Conservation (phyloP, 2,888 invertebrate genomes). For the Scrobipalpa costella region DNA sequence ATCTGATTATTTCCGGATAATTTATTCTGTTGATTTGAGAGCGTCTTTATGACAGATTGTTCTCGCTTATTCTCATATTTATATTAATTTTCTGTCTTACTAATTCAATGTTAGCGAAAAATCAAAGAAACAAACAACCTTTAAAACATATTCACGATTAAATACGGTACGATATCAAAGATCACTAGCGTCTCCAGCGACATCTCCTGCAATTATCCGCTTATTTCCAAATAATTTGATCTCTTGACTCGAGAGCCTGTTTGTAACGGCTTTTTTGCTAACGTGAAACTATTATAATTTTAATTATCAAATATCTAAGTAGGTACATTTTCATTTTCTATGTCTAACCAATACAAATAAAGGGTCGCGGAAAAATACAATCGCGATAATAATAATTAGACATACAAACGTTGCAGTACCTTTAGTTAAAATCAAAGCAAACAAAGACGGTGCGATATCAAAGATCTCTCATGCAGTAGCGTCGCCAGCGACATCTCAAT, state of each 20-base stretch:
- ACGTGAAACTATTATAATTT: no score
- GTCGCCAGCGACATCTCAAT: constrained; percentile 43
- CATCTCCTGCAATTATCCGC: constrained; percentile 56
- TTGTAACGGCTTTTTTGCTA: constrained; percentile 30
- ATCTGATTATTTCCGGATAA: no score
- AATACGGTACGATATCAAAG: constrained; percentile 37
- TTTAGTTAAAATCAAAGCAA: constrained; percentile 29
- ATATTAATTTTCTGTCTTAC: no score
- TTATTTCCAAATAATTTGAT: constrained; percentile 64
- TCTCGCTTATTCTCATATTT: no score
- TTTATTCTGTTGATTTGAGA: no score
- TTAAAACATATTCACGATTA: constrained; percentile 26
- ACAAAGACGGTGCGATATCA: constrained; percentile 35
- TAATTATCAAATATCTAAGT: no score
- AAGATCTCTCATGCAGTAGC: constrained; percentile 37
- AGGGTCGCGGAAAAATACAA: no score
- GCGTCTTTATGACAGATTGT: no score
- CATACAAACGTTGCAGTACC: constrained; percentile 10
- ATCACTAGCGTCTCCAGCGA: constrained; percentile 39
- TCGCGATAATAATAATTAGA: no score
- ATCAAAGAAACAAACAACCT: not conserved
- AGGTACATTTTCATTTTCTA: no score
- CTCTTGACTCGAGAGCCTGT: constrained; percentile 47
- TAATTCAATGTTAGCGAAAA: no score
- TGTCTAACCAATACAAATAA: no score